Conservation (phyloP, 30 jellyfish, hydroid and myxozoan genomes). For the Aurelia sp. region DNA sequence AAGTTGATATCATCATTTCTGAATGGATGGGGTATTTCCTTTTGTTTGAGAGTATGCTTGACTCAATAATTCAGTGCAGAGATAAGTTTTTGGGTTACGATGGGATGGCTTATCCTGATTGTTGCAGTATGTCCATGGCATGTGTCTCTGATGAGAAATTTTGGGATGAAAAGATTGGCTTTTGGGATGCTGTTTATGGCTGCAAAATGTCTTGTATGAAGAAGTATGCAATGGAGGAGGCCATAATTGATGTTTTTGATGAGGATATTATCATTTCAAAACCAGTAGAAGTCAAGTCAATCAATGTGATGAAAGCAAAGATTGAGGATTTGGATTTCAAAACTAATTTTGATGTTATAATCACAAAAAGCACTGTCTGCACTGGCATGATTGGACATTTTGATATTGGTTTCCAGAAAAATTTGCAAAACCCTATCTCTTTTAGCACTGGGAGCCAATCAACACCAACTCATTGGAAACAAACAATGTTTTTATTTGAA, state of each 20-base stretch:
- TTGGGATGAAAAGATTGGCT: conserved; percentile 68
- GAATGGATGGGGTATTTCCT: conserved; percentile 99
- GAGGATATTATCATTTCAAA: conserved; percentile 55
- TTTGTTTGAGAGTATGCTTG: conserved; percentile 96
- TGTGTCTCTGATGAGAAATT: conserved; percentile 75
- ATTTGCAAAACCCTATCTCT: conserved; percentile 29
- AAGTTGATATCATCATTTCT: conserved; percentile 91
- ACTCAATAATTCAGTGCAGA: conserved; percentile 78
- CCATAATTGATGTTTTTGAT: conserved; percentile 68
- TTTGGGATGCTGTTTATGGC: conserved; percentile 94
- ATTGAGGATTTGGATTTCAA: conserved; percentile 73
- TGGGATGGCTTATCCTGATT: conserved; percentile 87
- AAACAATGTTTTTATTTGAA: conserved; percentile 81
- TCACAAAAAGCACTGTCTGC: conserved; percentile 39
- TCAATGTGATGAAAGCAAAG: conserved; percentile 68
- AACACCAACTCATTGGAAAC: conserved; percentile 96
- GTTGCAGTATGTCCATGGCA: conserved; percentile 62
- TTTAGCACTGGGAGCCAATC: conserved; percentile 87
- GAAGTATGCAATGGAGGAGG: conserved; percentile 78
- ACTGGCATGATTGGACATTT: conserved; percentile 92
- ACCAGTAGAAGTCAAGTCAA: conserved; percentile 44
- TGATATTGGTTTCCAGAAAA: conserved; percentile 69
- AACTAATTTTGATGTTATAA: conserved; percentile 43
- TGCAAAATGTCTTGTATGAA: conserved; percentile 88
- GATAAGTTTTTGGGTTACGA: conserved; percentile 63